Base-by-base conservation (phyloP, 1,140 invertebrate genomes). In the Philopotamus ludificatus region DNA sequence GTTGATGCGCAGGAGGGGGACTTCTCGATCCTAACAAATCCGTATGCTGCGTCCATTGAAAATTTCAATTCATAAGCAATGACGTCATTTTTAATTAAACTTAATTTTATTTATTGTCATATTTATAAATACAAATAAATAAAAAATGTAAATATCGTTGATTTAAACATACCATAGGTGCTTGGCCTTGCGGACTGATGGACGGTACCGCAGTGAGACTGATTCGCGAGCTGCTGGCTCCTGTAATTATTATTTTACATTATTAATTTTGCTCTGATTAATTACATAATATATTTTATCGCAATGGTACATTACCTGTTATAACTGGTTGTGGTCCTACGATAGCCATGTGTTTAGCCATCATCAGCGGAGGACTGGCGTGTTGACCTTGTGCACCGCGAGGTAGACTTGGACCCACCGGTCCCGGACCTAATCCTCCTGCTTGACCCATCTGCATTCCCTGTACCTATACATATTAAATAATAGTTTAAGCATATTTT, bases 1-100 rank as follows among this genome's bases (percentile, higher is more conserved):
- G 89, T 82, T 89, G 88, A 78, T 91, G 89, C 68, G 90, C 89
- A 71, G 89, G 89, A 73, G 88, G 89, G 71, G 89, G 88, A 78
- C 87, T 89, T 80, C 87, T 85, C 59, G 82, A 75, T 26, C 55
- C 45, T 25, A 55, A 62, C 67, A 78, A 74, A 74, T 78, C 65
- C 12, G 66, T 20, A 55, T 68, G 70, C 70, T 68, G 70, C 70
- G 59, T 68, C 66, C 70, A 68, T 67, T 23, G 20, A 3, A 55
- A 8, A 61, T 23, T 51, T 49, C 20, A 18, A 53, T n/a, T n/a
- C n/a, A n/a, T n/a, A n/a, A n/a, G n/a, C n/a, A n/a, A n/a, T n/a
- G n/a, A n/a, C n/a, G n/a, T n/a, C n/a, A n/a, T n/a, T n/a, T n/a
- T n/a, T n/a, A n/a, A n/a, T n/a, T n/a, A n/a, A n/a, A n/a, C n/a